These are phyloP conservation scores for Acyrthosiphon pisum DNA, from an alignment of 1,140 invertebrate genomes.

Conservation along the genomic window DNA sequence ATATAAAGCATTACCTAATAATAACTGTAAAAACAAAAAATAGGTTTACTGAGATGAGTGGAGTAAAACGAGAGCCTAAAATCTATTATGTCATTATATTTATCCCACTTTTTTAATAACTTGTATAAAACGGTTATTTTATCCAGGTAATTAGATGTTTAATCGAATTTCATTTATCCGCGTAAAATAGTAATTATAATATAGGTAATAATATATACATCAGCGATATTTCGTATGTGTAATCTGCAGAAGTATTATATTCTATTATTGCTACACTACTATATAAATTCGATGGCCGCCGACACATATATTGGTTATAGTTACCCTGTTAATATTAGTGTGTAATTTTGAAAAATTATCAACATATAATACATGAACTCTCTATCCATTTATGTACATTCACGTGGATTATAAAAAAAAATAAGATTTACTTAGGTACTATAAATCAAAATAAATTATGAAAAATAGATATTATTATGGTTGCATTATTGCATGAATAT, in stretches of 20 bases:
- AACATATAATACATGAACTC: too few relatives aligned
- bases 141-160: neutral
- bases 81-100: neutral
- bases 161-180: neutral
- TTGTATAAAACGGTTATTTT: neutral
- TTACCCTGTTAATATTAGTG: neutral
- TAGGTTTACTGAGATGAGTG: neutral
- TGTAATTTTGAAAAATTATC: neutral
- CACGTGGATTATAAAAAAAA: neutral
- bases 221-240: neutral
- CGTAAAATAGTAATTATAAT: neutral
- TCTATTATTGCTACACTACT: neutral
- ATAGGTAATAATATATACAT: neutral
- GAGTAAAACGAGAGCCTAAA: neutral
- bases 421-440: neutral
- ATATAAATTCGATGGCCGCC: neutral
- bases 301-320: neutral
- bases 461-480: neutral
- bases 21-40: neutral
- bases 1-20: neutral
- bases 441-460: neutral
- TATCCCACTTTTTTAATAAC: neutral
- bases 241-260: neutral
- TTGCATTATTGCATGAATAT: neutral
- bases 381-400: neutral